Base-by-base conservation (phyloP, 2,113 vertebrate species). In the Macroglossus sobrinus region DNA sequence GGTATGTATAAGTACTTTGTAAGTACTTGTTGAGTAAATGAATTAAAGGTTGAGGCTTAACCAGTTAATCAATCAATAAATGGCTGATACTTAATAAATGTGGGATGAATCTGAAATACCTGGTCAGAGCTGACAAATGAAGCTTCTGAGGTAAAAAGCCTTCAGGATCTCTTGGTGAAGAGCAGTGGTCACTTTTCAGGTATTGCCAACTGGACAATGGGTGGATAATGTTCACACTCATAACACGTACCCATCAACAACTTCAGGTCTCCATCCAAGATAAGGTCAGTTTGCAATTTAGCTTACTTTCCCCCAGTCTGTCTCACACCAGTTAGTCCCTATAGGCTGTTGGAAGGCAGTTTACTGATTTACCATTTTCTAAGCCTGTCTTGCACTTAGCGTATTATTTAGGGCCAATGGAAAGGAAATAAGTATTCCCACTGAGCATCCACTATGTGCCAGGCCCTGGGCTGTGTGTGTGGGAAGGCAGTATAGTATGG, bases 1-100 rank as follows among this genome's bases (percentile, higher is more conserved):
- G 24, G 53, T 28, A 82, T 22, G 28, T n/a, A 66, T 0, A 50
- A 14, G 13, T n/a, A 64, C 28, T 75, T 74, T 64, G 8, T 76
- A 93, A 82, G 40, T 72, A 68, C 47, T 82, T 93, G 40, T 30
- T 33, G 84, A 78, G 64, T 92, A 78, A 92, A 79, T 79, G 64
- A 14, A 71, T 30, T 76, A 85, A 21, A 43, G 22, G 72, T 22
- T 69, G 30, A 78, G 66, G 8, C 55, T 85, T 85, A 80, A 64
- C 21, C 30, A 57, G 35, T 66, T 40, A 57, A 68, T 50, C 68
- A 71, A n/a, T 79, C 43, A 80, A 43, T 35, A 76, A 43, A 33
- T 38, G 63, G n/a, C 10, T 57, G 40, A 50, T 38, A 33, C 14
- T 81, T 92, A 38, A 40, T 53, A 68, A 87, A 45, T 84, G 22